Evolutionary conservation across 2,888 invertebrate genomes (phyloP).

Genomic region (Nymphalis c-album): DNA sequence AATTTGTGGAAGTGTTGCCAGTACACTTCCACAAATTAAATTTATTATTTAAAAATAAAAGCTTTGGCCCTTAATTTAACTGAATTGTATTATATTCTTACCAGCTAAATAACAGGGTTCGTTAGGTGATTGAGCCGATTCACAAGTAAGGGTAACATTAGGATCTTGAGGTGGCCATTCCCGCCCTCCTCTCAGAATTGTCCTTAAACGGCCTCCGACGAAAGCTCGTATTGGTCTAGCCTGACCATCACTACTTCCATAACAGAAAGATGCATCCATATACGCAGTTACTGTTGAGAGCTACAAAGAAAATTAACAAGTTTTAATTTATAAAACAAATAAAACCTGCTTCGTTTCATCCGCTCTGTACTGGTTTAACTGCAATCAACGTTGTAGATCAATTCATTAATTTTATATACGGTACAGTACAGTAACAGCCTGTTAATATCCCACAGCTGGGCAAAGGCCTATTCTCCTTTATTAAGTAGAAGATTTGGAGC

Average conservation of each 20-base stretch:
- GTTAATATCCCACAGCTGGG: too few species aligned
- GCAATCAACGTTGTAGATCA: too few species aligned
- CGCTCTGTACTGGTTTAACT: too few species aligned
- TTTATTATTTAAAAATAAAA: too few species aligned
- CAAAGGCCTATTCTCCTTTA: too few species aligned
- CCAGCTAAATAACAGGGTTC: constrained; percentile 90
- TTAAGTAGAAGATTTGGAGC: too few species aligned
- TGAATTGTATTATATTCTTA: constrained; percentile 50
- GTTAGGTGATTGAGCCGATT: constrained; percentile 79
- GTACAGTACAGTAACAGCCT: too few species aligned
- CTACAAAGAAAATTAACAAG: constrained; percentile 53
- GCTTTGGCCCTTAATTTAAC: not conserved
- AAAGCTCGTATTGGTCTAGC: constrained; percentile 85
- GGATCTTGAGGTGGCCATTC: constrained; percentile 87
- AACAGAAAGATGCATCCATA: constrained; percentile 90
- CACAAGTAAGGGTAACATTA: constrained; percentile 87
- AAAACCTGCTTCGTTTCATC: too few species aligned
- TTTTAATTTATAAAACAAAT: too few species aligned
- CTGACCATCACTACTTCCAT: constrained; percentile 86
- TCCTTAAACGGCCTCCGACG: constrained; percentile 84
- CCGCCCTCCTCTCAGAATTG: constrained; percentile 83
- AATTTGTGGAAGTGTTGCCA: too few species aligned
- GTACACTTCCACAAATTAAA: too few species aligned
- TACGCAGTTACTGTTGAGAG: constrained; percentile 85
- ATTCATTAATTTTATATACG: too few species aligned